Base-by-base conservation (phyloP, 1,140 invertebrate species). In the Nasonia longicornis region DNA sequence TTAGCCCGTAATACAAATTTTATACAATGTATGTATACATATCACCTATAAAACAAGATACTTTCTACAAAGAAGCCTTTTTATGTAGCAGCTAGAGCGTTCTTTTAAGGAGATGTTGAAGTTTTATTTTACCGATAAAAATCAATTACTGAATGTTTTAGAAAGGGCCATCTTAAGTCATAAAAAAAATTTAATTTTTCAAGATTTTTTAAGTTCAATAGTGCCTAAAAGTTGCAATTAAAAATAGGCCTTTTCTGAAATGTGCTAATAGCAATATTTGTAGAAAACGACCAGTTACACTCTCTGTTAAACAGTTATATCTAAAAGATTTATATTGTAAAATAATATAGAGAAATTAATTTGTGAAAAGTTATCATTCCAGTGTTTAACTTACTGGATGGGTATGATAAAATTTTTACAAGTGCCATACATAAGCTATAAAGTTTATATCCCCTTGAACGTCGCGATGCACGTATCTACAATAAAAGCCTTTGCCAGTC, bases 401-500 rank as follows among this genome's bases (percentile, higher is more conserved):
- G 29, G 10, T n/a, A 79, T 22, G 69, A 14, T 3, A 52, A 52
- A 48, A 22, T 22, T 79, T 29, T 70, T 45, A 42, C 35, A 12
- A 69, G n/a, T 69, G 26, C 6, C 10, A 31, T 38, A 22, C 48
- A 8, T 58, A 70, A 72, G 31, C 20, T 63, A 73, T n/a, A n/a
- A 14, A 10, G 2, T 45, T 66, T 45, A 73, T 20, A 79, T 71
- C 11, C 8, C n/a, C 22, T 66, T 66, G 3, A 74, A 45, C 22
- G 2, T 14, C 29, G 8, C 52, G 2, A 67, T 67, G 26, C 71
- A 74, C 45, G 4, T 80, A 80, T 80, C 74, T 80, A 80, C 79
- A 73, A 69, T 31, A n/a, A 67, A 74, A 45, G 22, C 22, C 16
- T 29, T 20, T n/a, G 22, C 63, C 6, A 42, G 22, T 45, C 10